Base-by-base conservation (phyloP, 2,113 vertebrate genomes). In the Oncorhynchus mykiss region DNA sequence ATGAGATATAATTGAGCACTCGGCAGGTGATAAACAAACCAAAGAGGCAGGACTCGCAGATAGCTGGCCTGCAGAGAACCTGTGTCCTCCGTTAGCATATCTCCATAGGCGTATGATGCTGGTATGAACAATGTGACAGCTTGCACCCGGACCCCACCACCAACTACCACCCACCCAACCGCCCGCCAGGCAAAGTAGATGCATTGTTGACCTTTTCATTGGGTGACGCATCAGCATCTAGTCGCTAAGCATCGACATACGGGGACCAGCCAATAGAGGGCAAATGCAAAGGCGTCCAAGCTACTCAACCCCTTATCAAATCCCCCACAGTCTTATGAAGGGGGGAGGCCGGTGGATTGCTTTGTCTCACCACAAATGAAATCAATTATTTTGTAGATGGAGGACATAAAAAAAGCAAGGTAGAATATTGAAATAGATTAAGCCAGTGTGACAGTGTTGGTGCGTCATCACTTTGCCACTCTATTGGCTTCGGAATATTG, bases 1-100 rank as follows among this genome's bases (percentile, higher is more conserved):
- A 62, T 34, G 29, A 73, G 16, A 29, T 62, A 5, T 73, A 73
- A 31, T 73, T 73, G 71, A 60, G 20, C 29, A 5, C 71, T 62
- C 27, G 3, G 57, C 54, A 73, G 57, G 18, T 31, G 20, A 62
- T 73, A 62, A 73, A 73, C 71, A 72, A n/a, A 39, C 31, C 6
- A 12, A 18, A 34, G 48, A 48, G 11, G 6, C 27, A 62, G 49
- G 3, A 22, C 24, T 25, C 8, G 20, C 51, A 29, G 71, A n/a
- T 22, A 18, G 51, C 27, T 20, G 2, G 27, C 24, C 12, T 29
- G 49, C 25, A 60, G 71, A 72, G 39, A 18, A 60, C 18, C 18
- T 59, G 18, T 45, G 71, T 5, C 24, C 54, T 29, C 3, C 1
- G 12, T 60, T 34, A 18, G 27, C 20, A 68, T 11, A 34, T 67